Evolutionary conservation across 92 coral and sea anemone genomes (phyloP), one percentile per base, ranked within the genome.

Genomic region (Diadumene lineata): DNA sequence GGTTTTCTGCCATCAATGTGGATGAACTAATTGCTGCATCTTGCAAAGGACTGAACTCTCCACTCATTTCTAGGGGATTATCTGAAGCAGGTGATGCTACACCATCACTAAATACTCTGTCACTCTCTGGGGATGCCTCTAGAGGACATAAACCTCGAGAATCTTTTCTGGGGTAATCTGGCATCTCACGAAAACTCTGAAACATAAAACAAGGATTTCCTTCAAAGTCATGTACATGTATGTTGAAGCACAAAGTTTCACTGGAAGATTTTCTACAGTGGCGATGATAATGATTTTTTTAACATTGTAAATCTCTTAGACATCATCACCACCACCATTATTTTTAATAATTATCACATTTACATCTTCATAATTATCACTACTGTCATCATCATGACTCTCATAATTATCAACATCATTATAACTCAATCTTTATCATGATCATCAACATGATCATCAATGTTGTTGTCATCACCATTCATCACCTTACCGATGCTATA

Each of bases 401-500:
- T n/a, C 13, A 38, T 38, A 38, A 38, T 38, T 38, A 13, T 38
- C 48, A 13, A 4, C 48, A 38, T 38, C 48, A 38, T 38, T 13
- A 4, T 38, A 38, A 4, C 48, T 4, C 48, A 38, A 38, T 13
- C 48, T 4, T 13, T 13, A 38, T 38, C 48, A 38, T 38, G 6
- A 13, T 38, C 48, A 38, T 38, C 48, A 38, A 4, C 48, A 38
- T 38, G 7, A 38, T 4, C 48, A 38, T 30, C 68, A 19, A 63
- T 60, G 66, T 25, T 60, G 66, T 7, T 32, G 68, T 56, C 73
- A 60, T 74, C n/a, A n/a, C n/a, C n/a, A n/a, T n/a, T n/a, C n/a
- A n/a, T n/a, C n/a, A n/a, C n/a, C 89, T 74, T 74, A 85, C 89
- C 31, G 89, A 56, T 22, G 85, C 60, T 38, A 85, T 70, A 48